Evolutionary conservation across 2,797 vertebrate genomes (phyloP).

Genomic region (Malacoctenus gilli): DNA sequence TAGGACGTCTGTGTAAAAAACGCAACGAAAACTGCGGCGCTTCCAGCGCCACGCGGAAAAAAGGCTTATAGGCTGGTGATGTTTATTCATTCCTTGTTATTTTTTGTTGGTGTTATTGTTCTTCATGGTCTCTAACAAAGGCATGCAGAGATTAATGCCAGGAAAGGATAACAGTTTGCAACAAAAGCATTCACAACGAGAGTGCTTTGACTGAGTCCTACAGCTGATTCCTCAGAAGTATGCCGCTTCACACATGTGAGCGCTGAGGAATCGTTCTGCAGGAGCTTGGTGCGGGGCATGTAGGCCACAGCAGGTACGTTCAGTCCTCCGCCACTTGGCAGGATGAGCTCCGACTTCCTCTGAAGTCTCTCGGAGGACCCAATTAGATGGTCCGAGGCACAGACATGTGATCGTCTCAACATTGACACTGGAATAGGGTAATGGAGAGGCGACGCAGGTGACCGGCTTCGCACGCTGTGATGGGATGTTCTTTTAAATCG

Average conservation of each 20-base stretch:
- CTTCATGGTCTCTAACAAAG: neutral
- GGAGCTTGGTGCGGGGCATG: conserved; percentile 23
- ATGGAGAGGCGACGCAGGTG: conserved; percentile 37
- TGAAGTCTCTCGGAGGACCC: conserved; percentile 64
- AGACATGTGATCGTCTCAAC: conserved; percentile 36
- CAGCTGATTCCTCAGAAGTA: no score
- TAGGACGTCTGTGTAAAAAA: neutral
- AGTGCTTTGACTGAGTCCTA: no score
- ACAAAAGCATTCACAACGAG: neutral
- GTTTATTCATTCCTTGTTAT: conserved; percentile 19
- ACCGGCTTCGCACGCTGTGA: conserved; percentile 29
- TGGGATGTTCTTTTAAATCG: conserved; percentile 20
- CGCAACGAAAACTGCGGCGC: neutral
- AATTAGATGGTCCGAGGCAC: conserved; percentile 59
- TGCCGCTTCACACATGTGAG: no score
- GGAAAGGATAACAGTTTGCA: no score
- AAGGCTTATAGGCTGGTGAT: conserved; percentile 3
- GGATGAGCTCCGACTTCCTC: conserved; percentile 54
- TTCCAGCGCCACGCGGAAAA: neutral
- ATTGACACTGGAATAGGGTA: conserved; percentile 19
- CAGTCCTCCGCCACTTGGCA: conserved; percentile 40
- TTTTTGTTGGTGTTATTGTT: conserved; percentile 7
- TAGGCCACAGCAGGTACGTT: conserved; percentile 16
- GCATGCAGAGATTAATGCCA: no score
- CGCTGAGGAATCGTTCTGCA: conserved; percentile 3